Evolutionary conservation across 2,113 vertebrate genomes (phyloP).

Genomic region (Equus quagga): DNA sequence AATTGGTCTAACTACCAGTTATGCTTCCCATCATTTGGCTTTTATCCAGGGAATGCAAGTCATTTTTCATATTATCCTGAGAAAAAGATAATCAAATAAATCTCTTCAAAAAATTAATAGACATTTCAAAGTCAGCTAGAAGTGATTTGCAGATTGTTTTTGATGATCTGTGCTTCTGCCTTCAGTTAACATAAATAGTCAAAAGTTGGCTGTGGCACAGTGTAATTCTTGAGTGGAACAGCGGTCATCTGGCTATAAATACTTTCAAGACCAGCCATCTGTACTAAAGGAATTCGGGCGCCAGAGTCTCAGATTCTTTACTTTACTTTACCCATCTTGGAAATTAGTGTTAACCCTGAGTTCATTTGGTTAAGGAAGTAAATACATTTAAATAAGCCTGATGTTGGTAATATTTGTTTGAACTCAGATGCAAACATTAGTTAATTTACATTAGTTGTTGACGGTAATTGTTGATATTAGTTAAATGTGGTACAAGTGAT

Average conservation of each 20-base stretch:
- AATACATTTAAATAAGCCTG: not conserved
- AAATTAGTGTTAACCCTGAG: conserved; percentile 37
- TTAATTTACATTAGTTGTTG: conserved; percentile 47
- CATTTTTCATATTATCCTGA: conserved; percentile 52
- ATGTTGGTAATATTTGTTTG: not conserved
- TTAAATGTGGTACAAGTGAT: conserved; percentile 61
- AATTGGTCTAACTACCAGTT: not conserved
- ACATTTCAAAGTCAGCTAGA: conserved; percentile 57
- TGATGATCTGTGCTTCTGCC: conserved; percentile 50
- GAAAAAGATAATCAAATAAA: conserved; percentile 61
- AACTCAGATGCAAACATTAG: not conserved
- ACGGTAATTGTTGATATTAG: not conserved
- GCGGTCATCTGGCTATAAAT: conserved; percentile 54
- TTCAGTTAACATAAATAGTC: conserved; percentile 65
- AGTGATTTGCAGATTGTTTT: conserved; percentile 63
- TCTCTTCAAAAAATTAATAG: conserved; percentile 65
- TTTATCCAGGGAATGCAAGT: not conserved
- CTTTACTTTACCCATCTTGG: not conserved
- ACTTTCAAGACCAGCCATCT: conserved; percentile 39
- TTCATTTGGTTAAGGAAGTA: conserved; percentile 32
- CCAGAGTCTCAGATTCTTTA: conserved; percentile 34
- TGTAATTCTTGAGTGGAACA: conserved; percentile 47
- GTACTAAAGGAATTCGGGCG: conserved; percentile 2
- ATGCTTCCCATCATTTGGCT: conserved; percentile 51
- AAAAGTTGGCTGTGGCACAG: conserved; percentile 18